Evolutionary conservation across 1,140 invertebrate genomes (phyloP).

Genomic region (Amphibalanus amphitrite): DNA sequence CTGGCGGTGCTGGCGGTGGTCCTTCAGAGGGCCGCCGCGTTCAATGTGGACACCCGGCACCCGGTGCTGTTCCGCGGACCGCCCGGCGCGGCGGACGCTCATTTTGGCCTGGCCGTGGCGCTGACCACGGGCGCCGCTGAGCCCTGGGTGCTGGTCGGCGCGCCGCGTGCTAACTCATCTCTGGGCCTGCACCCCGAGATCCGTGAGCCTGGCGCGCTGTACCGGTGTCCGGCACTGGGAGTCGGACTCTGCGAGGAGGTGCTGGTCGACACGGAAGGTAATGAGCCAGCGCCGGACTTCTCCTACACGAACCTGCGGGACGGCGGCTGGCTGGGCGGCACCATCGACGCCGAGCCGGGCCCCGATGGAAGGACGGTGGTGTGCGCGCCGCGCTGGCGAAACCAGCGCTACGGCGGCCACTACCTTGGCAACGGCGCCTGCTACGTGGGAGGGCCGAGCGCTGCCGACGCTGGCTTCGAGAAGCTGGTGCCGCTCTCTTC

Average conservation of each 20-base stretch:
- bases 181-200: slow-evolving; percentile 6
- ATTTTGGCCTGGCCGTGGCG: not conserved
- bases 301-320: slow-evolving; percentile 13
- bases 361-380: slow-evolving; percentile 2
- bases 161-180: slow-evolving; percentile 15
- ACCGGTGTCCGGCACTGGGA: slow-evolving; percentile 9
- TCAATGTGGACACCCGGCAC: not conserved
- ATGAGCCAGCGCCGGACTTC: not conserved
- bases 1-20: not conserved
- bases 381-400: slow-evolving; percentile 18
- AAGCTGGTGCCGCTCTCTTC: slow-evolving; percentile 17
- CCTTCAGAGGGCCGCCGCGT: not conserved
- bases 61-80: not conserved
- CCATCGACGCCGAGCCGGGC: slow-evolving; percentile 9
- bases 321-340: slow-evolving; percentile 13
- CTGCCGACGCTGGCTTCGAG: slow-evolving; percentile 9
- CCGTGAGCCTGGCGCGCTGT: slow-evolving; percentile 13
- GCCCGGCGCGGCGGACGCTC: not conserved
- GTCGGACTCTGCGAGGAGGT: slow-evolving; percentile 8
- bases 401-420: slow-evolving; percentile 15
- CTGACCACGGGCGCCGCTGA: not conserved
- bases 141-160: slow-evolving; percentile 16
- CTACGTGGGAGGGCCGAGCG: slow-evolving; percentile 14
- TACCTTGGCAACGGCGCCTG: slow-evolving; percentile 19
- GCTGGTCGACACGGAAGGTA: slow-evolving; percentile 8